Conservation (phyloP, 2,888 invertebrate species). For the Volucella inflata region DNA sequence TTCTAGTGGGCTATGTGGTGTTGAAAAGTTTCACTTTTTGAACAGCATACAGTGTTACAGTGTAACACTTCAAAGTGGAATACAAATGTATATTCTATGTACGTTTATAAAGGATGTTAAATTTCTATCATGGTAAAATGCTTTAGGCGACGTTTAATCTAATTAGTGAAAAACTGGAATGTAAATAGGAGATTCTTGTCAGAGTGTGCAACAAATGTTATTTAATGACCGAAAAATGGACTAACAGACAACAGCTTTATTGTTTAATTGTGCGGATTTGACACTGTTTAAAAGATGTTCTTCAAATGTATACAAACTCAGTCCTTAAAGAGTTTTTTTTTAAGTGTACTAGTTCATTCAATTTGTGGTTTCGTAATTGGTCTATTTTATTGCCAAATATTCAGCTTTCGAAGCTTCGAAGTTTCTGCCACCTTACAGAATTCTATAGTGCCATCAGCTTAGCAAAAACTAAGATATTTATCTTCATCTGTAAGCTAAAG, state of each 20-base stretch:
- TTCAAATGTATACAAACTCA: background rate
- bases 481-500: too few relatives aligned
- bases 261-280: background rate
- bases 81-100: background rate
- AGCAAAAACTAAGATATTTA: too few relatives aligned
- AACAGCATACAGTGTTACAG: constrained; percentile 48
- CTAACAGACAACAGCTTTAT: background rate
- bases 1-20: constrained; percentile 35
- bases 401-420: too few relatives aligned
- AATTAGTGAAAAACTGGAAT: constrained; percentile 50
- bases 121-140: constrained; percentile 12
- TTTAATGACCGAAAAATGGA: constrained; percentile 15
- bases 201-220: constrained; percentile 6
- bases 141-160: constrained; percentile 55
- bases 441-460: too few relatives aligned
- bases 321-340: too few relatives aligned
- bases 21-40: constrained; percentile 65
- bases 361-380: too few relatives aligned
- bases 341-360: too few relatives aligned
- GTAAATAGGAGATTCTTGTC: constrained; percentile 8
- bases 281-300: background rate
- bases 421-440: too few relatives aligned
- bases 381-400: too few relatives aligned
- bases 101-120: constrained; percentile 30
- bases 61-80: constrained; percentile 30